Percentiles rank a stretch among this genome's conserved stretches.
Conservation (phyloP, 2,888 invertebrate genomes). For the Microplitis deprimator region DNA sequence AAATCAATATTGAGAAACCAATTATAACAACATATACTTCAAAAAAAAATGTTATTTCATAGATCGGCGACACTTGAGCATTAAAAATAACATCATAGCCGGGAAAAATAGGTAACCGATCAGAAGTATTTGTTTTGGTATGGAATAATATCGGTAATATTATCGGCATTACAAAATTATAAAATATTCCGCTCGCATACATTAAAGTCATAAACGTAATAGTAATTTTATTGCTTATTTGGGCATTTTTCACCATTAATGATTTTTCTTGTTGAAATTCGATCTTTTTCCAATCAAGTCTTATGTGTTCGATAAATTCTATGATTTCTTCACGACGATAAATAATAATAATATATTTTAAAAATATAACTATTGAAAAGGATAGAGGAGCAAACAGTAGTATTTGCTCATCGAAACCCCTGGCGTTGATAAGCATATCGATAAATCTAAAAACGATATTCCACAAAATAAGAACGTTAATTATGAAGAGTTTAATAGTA, state of each 20-base stretch:
- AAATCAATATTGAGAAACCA: conserved; percentile 45
- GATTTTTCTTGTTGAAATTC: conserved; percentile 41
- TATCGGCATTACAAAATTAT: conserved; percentile 38
- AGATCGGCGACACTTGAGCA: conserved; percentile 48
- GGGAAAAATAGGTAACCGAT: conserved; percentile 36
- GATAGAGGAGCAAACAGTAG: no score
- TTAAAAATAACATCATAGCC: conserved; percentile 52
- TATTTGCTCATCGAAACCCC: no score
- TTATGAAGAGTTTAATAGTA: no score
- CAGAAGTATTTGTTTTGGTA: no score
- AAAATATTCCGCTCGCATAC: conserved; percentile 39
- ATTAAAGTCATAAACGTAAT: conserved; percentile 29
- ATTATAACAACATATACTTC: conserved; percentile 45
- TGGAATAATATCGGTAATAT: background rate
- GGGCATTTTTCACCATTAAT: conserved; percentile 38
- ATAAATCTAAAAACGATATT: no score
- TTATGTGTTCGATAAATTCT: conserved; percentile 31
- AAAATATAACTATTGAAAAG: background rate
- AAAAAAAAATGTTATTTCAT: conserved; percentile 50
- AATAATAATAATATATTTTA: conserved; percentile 28
- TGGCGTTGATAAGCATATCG: no score
- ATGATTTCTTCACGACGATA: conserved; percentile 27
- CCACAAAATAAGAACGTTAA: no score
- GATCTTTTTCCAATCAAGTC: conserved; percentile 43
- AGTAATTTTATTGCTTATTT: conserved; percentile 30